Base-by-base conservation (phyloP, 1,140 invertebrate species). In the Drosophila malerkotliana region DNA sequence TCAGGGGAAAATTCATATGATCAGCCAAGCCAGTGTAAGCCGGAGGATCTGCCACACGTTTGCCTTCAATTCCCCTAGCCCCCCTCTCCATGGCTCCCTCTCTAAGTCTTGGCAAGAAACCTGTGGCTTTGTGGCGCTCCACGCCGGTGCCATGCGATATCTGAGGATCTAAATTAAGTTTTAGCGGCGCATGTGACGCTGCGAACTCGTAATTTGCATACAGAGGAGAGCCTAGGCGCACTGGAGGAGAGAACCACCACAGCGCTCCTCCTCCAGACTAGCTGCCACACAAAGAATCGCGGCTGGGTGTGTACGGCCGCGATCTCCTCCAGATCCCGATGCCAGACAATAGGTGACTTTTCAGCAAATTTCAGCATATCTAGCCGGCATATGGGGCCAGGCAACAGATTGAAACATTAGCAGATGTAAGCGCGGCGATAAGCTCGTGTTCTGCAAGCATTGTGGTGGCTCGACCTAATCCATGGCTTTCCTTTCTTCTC, bases 381-480 rank as follows among this genome's bases (percentile, higher is more conserved):
- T 85, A 68, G 76, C 67, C 52, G 53, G 78, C 79, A 88, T 83
- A 77, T 88, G 73, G 77, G 78, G 61, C 51, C 79, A 83, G 44
- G n/a, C 14, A 14, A 62, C 54, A 91, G 85, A 91, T 89, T 91
- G 82, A 91, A 91, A 91, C 89, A 91, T 91, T 91, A 91, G 75
- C 77, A 71, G 88, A 90, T 90, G 47, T 34, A 49, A 51, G 61
- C 55, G n/a, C 1, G 8, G 14, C 55, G 88, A 90, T 90, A 90
- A 89, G 62, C 79, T 77, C 47, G 48, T 59, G 41, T 41, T 47
- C 26, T 28, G 26, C 26, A 7, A 28, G 26, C n/a, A 32, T 53
- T 15, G 39, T 49, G 56, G 41, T 39, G 57, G 28, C 7, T 53
- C 44, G 21, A 45, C 9, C 44, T 64, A 59, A 77, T 63, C 51